Evolutionary conservation across 2,888 invertebrate genomes (phyloP).

Genomic region (Drosophila anomelani): DNA sequence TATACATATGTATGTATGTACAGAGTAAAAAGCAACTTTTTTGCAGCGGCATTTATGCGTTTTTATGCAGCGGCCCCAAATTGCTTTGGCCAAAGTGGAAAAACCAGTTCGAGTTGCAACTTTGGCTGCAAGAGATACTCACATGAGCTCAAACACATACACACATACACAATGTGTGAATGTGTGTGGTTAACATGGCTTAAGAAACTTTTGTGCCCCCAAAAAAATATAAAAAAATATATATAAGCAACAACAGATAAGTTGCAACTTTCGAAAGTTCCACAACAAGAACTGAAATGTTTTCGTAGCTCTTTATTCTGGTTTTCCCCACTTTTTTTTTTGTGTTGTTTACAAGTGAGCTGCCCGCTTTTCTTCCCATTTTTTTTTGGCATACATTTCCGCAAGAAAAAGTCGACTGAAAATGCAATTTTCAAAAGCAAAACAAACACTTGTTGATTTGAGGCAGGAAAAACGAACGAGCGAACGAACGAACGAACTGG

Average conservation of each 20-base stretch:
- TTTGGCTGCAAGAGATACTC: slow-evolving; percentile 63
- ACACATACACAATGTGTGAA: slow-evolving; percentile 50
- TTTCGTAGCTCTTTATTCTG: slow-evolving; percentile 72
- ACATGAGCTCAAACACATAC: slow-evolving; percentile 23
- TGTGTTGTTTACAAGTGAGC: slow-evolving; percentile 29
- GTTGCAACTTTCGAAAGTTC: slow-evolving; percentile 80
- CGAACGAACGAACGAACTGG: slow-evolving; percentile 33
- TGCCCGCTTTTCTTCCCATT: not conserved
- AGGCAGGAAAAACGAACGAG: slow-evolving; percentile 1
- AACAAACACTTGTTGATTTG: slow-evolving; percentile 67
- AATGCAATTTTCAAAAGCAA: slow-evolving; percentile 57
- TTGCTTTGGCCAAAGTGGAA: slow-evolving; percentile 80
- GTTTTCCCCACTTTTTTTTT: slow-evolving; percentile 21
- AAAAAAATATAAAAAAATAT: slow-evolving; percentile 22
- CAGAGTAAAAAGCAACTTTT: slow-evolving; percentile 44
- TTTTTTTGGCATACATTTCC: slow-evolving; percentile 59
- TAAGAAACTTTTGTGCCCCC: slow-evolving; percentile 72
- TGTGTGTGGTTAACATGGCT: slow-evolving; percentile 81
- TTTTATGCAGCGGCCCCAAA: slow-evolving; percentile 66
- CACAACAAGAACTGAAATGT: slow-evolving; percentile 59
- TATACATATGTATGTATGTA: not conserved
- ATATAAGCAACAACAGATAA: slow-evolving; percentile 73
- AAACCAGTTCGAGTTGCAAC: slow-evolving; percentile 75
- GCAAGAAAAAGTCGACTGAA: slow-evolving; percentile 45
- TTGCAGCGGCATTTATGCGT: slow-evolving; percentile 49